These are phyloP conservation scores for Entomobrya multifasciata DNA, from an alignment of 2,888 invertebrate genomes.

Conservation along the genomic window DNA sequence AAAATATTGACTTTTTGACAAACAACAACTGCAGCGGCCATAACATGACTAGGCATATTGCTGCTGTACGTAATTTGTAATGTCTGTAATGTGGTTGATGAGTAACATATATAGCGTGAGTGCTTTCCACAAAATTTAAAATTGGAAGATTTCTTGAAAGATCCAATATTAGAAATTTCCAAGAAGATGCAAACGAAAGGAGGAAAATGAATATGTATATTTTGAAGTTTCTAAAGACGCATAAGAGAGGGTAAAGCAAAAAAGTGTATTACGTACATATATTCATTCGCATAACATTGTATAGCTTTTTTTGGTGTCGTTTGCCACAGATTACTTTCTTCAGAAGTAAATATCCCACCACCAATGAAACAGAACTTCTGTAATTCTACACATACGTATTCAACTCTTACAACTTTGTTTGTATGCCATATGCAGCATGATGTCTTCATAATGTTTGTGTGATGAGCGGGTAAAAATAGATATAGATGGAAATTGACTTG, in stretches of 20 bases:
- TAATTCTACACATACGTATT: no score
- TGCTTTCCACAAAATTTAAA: no score
- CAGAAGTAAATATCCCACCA: constrained; percentile 3
- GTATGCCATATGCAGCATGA: background rate
- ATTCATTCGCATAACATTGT: no score
- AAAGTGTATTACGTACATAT: no score
- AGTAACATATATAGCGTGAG: no score
- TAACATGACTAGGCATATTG: background rate
- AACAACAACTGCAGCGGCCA: background rate
- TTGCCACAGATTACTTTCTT: no score
- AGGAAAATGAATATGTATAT: background rate
- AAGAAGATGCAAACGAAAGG: background rate
- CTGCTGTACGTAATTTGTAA: no score
- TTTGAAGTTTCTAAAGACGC: background rate
- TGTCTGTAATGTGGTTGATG: no score
- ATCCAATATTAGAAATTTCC: constrained; percentile 33
- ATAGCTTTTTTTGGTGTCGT: no score
- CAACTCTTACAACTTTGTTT: background rate
- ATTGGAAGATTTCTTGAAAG: background rate
- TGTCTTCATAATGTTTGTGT: constrained; percentile 47
- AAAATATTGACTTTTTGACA: no score
- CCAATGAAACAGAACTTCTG: no score
- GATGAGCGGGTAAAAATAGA: constrained; percentile 71
- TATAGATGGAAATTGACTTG: constrained; percentile 68
- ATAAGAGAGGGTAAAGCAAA: no score